Conservation (phyloP, 2,888 invertebrate genomes). For the Cerastoderma edule region DNA sequence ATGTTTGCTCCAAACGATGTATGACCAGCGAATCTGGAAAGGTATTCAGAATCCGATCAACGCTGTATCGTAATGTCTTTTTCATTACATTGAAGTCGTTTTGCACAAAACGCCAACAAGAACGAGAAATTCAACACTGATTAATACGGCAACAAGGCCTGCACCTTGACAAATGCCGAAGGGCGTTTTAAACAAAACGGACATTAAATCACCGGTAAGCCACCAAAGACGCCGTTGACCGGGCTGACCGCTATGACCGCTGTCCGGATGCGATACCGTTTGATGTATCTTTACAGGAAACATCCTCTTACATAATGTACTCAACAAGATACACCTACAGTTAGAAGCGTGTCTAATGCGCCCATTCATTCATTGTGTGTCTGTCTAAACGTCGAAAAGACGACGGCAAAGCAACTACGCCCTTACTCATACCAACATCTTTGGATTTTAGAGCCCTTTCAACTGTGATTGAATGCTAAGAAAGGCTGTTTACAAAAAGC, state of each 20-base stretch:
- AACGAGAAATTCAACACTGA: too few species aligned
- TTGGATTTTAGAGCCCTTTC: too few species aligned
- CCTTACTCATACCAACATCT: not conserved
- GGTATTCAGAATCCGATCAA: not conserved
- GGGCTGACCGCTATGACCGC: conserved; percentile 29
- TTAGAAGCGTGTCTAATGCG: conserved; percentile 11
- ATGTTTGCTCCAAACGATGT: too few species aligned
- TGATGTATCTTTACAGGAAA: conserved; percentile 2
- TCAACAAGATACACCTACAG: conserved; percentile 12
- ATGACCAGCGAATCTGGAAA: too few species aligned
- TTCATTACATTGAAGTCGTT: conserved; percentile 34
- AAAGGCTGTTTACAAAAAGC: too few species aligned
- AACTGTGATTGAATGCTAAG: too few species aligned
- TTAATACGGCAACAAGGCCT: too few species aligned
- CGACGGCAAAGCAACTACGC: not conserved
- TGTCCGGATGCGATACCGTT: conserved; percentile 16
- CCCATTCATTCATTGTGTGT: not conserved
- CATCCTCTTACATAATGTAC: conserved; percentile 12
- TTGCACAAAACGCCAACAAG: too few species aligned
- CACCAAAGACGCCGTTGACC: conserved; percentile 11
- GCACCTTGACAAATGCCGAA: conserved; percentile 28
- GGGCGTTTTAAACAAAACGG: conserved; percentile 10
- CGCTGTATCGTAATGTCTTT: conserved; percentile 19
- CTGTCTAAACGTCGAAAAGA: not conserved
- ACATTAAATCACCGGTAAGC: conserved; percentile 41